Evolutionary conservation across 2,113 vertebrate species (phyloP).

Genomic region (Bos javanicus): DNA sequence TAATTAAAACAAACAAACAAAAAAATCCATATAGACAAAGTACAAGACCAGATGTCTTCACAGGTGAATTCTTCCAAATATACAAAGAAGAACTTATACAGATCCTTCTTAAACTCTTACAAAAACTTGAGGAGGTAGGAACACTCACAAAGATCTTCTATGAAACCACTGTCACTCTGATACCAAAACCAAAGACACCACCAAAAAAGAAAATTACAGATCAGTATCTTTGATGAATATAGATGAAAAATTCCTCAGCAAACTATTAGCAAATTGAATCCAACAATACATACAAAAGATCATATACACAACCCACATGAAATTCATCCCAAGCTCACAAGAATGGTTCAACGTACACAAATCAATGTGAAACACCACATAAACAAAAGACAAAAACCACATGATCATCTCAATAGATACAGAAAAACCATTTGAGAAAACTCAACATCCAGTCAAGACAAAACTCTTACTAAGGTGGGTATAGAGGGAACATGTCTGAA

Average conservation of each 20-base stretch:
- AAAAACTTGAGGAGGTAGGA: neutral
- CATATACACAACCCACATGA: neutral
- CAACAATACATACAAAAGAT: neutral
- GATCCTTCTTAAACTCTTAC: neutral
- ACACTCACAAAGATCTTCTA: neutral
- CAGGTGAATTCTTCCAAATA: neutral
- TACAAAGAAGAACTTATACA: neutral
- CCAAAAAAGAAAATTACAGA: neutral
- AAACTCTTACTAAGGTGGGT: neutral
- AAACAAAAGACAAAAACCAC: neutral
- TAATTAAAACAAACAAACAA: neutral
- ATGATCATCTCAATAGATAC: neutral
- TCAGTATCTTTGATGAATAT: neutral
- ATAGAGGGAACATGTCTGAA: neutral
- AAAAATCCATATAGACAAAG: neutral
- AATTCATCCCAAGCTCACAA: neutral
- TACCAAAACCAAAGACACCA: neutral
- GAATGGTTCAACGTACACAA: neutral
- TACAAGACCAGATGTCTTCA: neutral
- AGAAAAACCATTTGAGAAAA: neutral
- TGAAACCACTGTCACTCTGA: neutral
- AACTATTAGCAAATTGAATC: neutral
- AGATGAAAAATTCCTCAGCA: neutral
- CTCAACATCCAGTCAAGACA: neutral
- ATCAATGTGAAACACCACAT: neutral